Evolutionary conservation across 2,888 invertebrate species (phyloP).

Genomic region (Notodonta ziczac): DNA sequence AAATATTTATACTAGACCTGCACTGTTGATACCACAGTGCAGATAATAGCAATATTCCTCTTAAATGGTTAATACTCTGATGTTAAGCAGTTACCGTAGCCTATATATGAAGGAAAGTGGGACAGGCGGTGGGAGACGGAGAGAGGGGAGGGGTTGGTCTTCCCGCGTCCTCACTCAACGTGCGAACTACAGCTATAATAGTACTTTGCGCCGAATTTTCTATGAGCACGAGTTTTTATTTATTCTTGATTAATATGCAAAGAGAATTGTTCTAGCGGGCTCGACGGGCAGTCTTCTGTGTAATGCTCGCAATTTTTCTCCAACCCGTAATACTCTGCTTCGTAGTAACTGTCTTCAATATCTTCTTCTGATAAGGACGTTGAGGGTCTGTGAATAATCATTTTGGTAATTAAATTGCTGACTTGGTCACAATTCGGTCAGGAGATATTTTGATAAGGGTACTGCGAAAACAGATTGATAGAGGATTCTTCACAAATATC

Average conservation of each 20-base stretch:
- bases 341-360: slow-evolving; percentile 79
- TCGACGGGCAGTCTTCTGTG: slow-evolving; percentile 74
- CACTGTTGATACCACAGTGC: neutral
- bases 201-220: too few species aligned
- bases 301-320: slow-evolving; percentile 80
- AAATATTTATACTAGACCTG: slow-evolving; percentile 47
- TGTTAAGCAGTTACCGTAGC: too few species aligned
- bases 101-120: too few species aligned
- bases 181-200: too few species aligned
- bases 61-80: neutral
- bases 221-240: slow-evolving; percentile 6
- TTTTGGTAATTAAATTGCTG: too few species aligned
- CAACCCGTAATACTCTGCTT: slow-evolving; percentile 83
- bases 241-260: slow-evolving; percentile 41
- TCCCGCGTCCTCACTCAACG: too few species aligned
- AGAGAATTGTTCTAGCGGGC: slow-evolving; percentile 84
- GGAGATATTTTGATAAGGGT: too few species aligned
- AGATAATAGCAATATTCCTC: neutral
- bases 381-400: slow-evolving; percentile 78
- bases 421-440: too few species aligned
- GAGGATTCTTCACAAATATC: too few species aligned
- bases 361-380: slow-evolving; percentile 81
- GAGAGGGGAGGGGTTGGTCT: too few species aligned
- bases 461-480: too few species aligned
- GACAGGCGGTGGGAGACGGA: too few species aligned